These are phyloP conservation scores for Phenganax subtilis DNA, from an alignment of 92 coral and sea anemone species.

Conservation along the genomic window DNA sequence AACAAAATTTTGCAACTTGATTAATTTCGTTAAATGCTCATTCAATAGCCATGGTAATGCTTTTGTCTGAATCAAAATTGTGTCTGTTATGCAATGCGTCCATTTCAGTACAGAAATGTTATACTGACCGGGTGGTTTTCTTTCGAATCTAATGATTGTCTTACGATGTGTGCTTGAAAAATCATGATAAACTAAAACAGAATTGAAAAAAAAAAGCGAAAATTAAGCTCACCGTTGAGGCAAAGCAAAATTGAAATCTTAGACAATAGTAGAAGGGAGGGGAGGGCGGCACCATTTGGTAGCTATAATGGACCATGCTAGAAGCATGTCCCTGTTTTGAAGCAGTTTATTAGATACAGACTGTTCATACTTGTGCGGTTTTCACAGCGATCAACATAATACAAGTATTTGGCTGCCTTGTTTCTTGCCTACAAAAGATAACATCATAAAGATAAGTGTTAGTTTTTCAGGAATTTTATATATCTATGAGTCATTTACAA, in stretches of 20 bases:
- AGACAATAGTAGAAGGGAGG: no score
- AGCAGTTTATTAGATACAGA: background rate
- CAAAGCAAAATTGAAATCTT: no score
- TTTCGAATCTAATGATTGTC: constrained; percentile 72
- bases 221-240: no score
- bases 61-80: no score
- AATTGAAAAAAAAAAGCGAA: background rate
- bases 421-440: constrained; percentile 61
- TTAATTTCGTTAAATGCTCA: no score
- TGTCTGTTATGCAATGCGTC: no score
- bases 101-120: background rate
- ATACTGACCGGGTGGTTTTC: constrained; percentile 74
- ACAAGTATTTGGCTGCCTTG: constrained; percentile 84
- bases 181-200: constrained; percentile 68
- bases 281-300: no score
- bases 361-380: constrained; percentile 70
- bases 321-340: no score
- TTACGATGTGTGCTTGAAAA: constrained; percentile 72
- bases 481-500: background rate
- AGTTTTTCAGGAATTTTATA: background rate
- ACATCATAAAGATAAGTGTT: background rate
- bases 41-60: no score
- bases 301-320: no score
- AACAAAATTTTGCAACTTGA: background rate
- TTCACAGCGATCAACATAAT: constrained; percentile 86